Percentiles rank a stretch among this genome's conserved stretches.
These are phyloP conservation scores for Lipophrys pholis DNA, from an alignment of 2,113 vertebrate species.

Conservation along the genomic window DNA sequence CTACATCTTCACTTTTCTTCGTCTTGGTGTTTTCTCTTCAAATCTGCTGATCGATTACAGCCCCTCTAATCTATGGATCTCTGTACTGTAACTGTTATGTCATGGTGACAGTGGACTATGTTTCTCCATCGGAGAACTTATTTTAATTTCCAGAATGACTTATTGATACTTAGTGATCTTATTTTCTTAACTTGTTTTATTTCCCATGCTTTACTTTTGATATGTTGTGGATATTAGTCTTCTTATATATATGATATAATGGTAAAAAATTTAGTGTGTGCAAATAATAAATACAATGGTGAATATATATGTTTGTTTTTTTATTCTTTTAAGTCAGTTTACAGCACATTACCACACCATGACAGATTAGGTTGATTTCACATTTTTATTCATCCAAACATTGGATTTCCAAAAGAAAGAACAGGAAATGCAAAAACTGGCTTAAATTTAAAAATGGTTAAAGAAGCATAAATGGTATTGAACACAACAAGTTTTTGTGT, in stretches of 20 bases:
- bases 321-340: too few relatives aligned
- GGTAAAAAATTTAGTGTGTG: slow-evolving; percentile 55
- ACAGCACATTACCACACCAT: too few relatives aligned
- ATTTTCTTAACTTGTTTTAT: slow-evolving; percentile 48
- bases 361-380: too few relatives aligned
- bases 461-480: too few relatives aligned
- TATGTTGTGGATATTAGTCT: slow-evolving; percentile 64
- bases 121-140: slow-evolving; percentile 46
- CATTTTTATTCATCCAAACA: too few relatives aligned
- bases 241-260: slow-evolving; percentile 48
- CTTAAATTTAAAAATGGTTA: too few relatives aligned
- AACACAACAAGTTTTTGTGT: too few relatives aligned
- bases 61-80: slow-evolving; percentile 61
- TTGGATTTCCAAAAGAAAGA: too few relatives aligned
- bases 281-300: slow-evolving; percentile 63
- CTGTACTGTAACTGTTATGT: slow-evolving; percentile 69
- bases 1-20: too few relatives aligned
- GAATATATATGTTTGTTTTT: neutral
- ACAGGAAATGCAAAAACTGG: too few relatives aligned
- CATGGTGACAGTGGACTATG: slow-evolving; percentile 65
- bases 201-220: slow-evolving; percentile 72
- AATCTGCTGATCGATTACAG: slow-evolving; percentile 50
- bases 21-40: slow-evolving; percentile 15
- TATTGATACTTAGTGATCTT: slow-evolving; percentile 61
- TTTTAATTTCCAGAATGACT: slow-evolving; percentile 43